Evolutionary conservation across 2,113 vertebrate species (phyloP).

Genomic region (Pan troglodytes): NHGRI_mPanTro3-v2.1_pri NC_072421.2:23738501-23739000

Average conservation of each 20-base stretch:
- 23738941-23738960: neutral
- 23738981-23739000: neutral
- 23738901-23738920: neutral
- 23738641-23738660: slow-evolving; percentile 38
- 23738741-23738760: slow-evolving; percentile 69
- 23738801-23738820: slow-evolving; percentile 9
- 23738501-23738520: neutral
- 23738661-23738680: slow-evolving; percentile 8
- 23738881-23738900: neutral
- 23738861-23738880: neutral
- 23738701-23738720: slow-evolving; percentile 72
- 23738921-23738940: neutral
- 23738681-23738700: slow-evolving; percentile 60
- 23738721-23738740: slow-evolving; percentile 71
- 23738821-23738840: neutral
- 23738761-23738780: slow-evolving; percentile 51
- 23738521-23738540: neutral
- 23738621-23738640: neutral
- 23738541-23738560: neutral
- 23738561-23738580: neutral
- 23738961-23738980: neutral
- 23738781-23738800: neutral
- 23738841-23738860: neutral
- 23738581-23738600: neutral
- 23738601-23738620: neutral